phyloP scores from a whole-genome alignment of 2,888 invertebrate species.

The Eurytoma californica region DNA sequence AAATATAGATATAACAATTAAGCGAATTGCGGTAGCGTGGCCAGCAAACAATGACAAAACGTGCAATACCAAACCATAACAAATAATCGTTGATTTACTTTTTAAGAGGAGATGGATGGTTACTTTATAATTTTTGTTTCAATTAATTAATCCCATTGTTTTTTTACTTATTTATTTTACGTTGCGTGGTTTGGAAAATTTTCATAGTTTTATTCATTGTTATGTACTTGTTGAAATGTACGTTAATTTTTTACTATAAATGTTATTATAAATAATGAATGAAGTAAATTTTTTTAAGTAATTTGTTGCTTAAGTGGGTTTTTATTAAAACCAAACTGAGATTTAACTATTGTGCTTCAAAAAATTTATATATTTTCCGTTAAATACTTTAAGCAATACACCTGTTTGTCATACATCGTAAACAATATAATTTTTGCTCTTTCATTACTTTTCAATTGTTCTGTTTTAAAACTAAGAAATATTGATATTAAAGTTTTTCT shows the following conservation, averaged over 20 bases:
- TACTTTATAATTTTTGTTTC: not conserved
- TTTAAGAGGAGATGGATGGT: not conserved
- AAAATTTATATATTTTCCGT: no score
- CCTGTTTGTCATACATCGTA: no score
- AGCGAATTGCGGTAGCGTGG: conserved; percentile 21
- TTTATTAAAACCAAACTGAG: no score
- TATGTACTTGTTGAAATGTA: not conserved
- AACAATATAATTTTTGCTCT: no score
- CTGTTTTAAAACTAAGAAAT: no score
- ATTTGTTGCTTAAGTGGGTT: no score
- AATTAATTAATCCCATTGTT: not conserved
- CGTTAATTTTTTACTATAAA: not conserved
- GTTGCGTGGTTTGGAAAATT: not conserved
- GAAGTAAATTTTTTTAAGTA: no score
- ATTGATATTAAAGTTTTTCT: no score
- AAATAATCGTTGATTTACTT: conserved; percentile 42
- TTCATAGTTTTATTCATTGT: not conserved
- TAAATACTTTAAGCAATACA: no score
- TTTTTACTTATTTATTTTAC: not conserved
- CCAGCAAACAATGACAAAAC: conserved; percentile 26
- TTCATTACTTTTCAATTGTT: no score
- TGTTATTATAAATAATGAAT: not conserved
- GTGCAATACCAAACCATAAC: conserved; percentile 46
- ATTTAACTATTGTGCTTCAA: no score
- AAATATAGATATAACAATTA: conserved; percentile 15